Evolutionary conservation across 2,797 vertebrate species (phyloP).

Genomic region (Syncerus caffer): DNA sequence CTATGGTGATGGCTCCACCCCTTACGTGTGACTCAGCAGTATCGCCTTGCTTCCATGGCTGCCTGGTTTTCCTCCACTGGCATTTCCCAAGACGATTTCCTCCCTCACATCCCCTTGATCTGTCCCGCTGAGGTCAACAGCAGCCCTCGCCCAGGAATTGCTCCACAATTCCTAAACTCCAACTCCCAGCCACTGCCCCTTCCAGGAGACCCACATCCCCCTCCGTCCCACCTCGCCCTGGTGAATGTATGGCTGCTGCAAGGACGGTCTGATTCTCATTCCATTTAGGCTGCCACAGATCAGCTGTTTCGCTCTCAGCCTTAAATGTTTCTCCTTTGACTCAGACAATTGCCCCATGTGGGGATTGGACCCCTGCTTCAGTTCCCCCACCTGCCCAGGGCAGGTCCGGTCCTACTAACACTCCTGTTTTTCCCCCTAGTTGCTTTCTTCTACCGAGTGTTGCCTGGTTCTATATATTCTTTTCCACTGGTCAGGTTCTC

Average conservation of each 20-base stretch:
- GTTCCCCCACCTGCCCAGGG: not conserved
- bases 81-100: not conserved
- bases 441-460: not conserved
- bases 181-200: not conserved
- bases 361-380: not conserved
- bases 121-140: not conserved
- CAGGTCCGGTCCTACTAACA: not conserved
- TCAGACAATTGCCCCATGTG: not conserved
- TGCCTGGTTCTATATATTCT: not conserved
- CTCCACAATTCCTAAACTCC: not conserved
- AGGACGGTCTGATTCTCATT: not conserved
- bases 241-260: not conserved
- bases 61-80: not conserved
- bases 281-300: not conserved
- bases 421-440: not conserved
- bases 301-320: not conserved
- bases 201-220: not conserved
- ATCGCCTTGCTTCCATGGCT: not conserved
- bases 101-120: not conserved
- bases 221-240: accelerated
- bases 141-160: not conserved
- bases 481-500: not conserved
- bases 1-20: not conserved
- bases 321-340: not conserved
- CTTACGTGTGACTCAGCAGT: not conserved